Base-by-base conservation (phyloP, 2,888 invertebrate species). In the Caenorhabditis sp. region DNA sequence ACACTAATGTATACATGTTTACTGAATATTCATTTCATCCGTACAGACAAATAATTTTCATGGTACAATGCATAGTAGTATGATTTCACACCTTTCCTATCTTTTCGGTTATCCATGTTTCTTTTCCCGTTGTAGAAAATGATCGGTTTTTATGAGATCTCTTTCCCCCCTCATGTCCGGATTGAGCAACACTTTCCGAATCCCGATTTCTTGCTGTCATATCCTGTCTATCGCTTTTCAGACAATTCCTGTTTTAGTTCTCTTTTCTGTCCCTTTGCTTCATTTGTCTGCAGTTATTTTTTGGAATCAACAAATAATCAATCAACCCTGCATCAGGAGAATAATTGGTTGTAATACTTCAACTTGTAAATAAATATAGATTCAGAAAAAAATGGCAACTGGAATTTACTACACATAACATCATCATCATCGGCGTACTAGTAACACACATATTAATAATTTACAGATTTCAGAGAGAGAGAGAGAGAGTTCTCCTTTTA, bases 281-380 rank as follows among this genome's bases (percentile, higher is more conserved):
- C 31, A 47, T 2, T n/a, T n/a, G n/a, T n/a, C n/a, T n/a, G n/a
- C n/a, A n/a, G n/a, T n/a, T n/a, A n/a, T n/a, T n/a, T n/a, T n/a
- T n/a, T n/a, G n/a, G 1, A 14, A 47, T 14, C 16, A 8, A 16
- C 47, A 7, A 47, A 8, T 5, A 47, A 59, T n/a, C 10, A 61
- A 61, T 41, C 6, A 1, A 22, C 10, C 35, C 58, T 63, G 63
- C 38, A 64, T 16, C 19, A 19, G 22, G 49, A 51, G 49, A 61
- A 47, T 14, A 22, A n/a, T 31, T 1, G 54, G 16, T 54, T 54
- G 47, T 58, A 38, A 38, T 28, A 7, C 16, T 64, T 51, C 38
- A 24, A 4, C 31, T 38, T 38, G 5, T 47, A 19, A 80, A 80
- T 80, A 80, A 64, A 73, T 64, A 72, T 16, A 19, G 6, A 19